Base-by-base conservation (phyloP, 2,113 vertebrate species). In the Ahaetulla prasina region DNA sequence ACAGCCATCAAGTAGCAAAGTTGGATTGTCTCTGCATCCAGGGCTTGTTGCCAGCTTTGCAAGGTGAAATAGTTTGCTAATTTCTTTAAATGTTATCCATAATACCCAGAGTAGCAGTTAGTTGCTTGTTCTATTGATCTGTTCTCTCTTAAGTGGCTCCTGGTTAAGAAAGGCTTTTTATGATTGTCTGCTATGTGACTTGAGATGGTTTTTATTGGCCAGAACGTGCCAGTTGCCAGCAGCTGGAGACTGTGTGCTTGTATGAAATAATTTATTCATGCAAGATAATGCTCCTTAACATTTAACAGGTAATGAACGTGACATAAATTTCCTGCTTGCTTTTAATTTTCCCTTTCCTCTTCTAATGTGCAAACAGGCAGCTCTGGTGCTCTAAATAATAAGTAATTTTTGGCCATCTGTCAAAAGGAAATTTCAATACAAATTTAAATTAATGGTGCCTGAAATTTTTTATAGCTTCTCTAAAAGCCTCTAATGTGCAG, bases 371-470 rank as follows among this genome's bases (percentile, higher is more conserved):
- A 98, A 98, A 98, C 97, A 98, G 97, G 95, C 97, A 97, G 96
- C 96, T 97, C 97, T 97, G 96, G 97, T 97, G 95, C 96, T 97
- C 97, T 98, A 98, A 98, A 98, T 98, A 98, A 97, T 98, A 98
- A 98, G 98, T 98, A 98, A 98, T 97, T 98, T 98, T 98, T 98
- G 98, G 98, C 98, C 97, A 98, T 98, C 98, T 98, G 97, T 98
- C 98, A 98, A 98, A 98, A 96, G 97, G 97, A 98, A 98, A 98
- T 98, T 98, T 98, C 98, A 98, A 98, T 98, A 97, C 97, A 98
- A 98, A 98, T 98, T 98, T 98, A 98, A 98, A 98, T 98, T 98
- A 98, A 98, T 98, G 98, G 96, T 98, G 97, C 98, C 98, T 98
- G 98, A 98, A 98, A 97, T 97, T 97, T 98, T 98, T 98, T 98